phyloP scores from a whole-genome alignment of 2,888 invertebrate genomes.

The Parapristionchus giblindavisi region DNA sequence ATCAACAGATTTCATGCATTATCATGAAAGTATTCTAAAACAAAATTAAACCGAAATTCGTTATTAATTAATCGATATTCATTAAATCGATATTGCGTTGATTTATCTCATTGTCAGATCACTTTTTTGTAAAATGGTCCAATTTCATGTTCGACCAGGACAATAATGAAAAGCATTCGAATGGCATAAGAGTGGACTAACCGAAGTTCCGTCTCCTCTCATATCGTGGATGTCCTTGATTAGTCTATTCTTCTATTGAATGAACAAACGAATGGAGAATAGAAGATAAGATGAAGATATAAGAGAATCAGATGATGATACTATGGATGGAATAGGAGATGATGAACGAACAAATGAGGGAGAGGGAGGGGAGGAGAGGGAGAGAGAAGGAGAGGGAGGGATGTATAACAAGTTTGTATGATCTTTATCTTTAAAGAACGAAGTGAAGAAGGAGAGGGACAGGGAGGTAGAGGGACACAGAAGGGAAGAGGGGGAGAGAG shows the following conservation, averaged over 20 bases:
- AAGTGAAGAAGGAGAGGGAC: constrained; percentile 16
- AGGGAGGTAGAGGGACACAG: not conserved
- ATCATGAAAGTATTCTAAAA: too few species aligned
- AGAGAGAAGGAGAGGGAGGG: constrained; percentile 6
- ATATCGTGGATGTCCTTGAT: not conserved
- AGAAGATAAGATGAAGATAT: not conserved
- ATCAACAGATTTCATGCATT: too few species aligned
- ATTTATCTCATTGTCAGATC: too few species aligned
- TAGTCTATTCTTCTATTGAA: not conserved
- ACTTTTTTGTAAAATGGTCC: too few species aligned
- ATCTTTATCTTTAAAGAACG: not conserved
- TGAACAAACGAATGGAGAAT: not conserved
- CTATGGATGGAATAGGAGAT: not conserved
- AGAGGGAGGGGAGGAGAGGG: constrained; percentile 16
- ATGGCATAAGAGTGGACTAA: not conserved
- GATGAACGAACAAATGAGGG: constrained; percentile 15
- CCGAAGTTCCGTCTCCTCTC: not conserved
- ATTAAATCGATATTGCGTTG: too few species aligned
- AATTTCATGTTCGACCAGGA: too few species aligned
- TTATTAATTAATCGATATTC: too few species aligned
- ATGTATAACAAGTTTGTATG: constrained; percentile 10
- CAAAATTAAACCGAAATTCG: too few species aligned
- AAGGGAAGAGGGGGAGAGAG: constrained; percentile 25
- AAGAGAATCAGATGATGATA: not conserved
- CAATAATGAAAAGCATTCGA: not conserved